phyloP scores from a whole-genome alignment of 2,113 vertebrate species.

The Vidua macroura region DNA sequence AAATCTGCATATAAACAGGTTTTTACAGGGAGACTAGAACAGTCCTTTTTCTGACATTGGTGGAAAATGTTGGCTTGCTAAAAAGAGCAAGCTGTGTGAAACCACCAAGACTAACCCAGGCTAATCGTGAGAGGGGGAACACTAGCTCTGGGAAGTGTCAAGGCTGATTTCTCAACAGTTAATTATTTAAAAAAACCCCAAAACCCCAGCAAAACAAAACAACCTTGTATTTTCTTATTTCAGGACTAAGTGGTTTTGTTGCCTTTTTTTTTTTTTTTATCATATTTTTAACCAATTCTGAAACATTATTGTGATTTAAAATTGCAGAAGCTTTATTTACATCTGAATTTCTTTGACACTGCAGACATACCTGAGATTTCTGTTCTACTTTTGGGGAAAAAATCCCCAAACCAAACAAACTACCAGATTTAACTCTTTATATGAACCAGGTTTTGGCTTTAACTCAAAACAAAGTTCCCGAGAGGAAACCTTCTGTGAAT shows the following conservation, averaged over 20 bases:
- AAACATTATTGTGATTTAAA: neutral
- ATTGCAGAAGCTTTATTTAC: neutral
- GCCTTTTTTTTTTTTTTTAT: neutral
- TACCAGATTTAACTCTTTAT: neutral
- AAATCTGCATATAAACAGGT: neutral
- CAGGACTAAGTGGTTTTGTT: neutral
- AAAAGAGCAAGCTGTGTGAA: neutral
- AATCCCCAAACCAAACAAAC: neutral
- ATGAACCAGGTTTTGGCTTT: neutral
- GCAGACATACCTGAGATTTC: neutral
- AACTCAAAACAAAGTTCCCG: neutral
- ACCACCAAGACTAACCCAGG: neutral
- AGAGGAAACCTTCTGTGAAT: neutral
- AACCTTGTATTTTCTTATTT: neutral
- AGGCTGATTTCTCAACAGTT: neutral
- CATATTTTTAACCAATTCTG: neutral
- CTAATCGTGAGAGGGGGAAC: neutral
- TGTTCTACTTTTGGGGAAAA: neutral
- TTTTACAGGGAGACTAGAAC: neutral
- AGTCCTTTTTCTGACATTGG: neutral
- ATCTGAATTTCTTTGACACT: neutral
- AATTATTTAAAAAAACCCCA: rapidly evolving
- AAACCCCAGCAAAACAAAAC: neutral
- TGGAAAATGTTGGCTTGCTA: neutral
- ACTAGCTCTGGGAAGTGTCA: neutral